Evolutionary conservation across 2,888 invertebrate species (phyloP), one percentile per base, ranked within the genome.

Genomic region (Drosophila longiperda): DNA sequence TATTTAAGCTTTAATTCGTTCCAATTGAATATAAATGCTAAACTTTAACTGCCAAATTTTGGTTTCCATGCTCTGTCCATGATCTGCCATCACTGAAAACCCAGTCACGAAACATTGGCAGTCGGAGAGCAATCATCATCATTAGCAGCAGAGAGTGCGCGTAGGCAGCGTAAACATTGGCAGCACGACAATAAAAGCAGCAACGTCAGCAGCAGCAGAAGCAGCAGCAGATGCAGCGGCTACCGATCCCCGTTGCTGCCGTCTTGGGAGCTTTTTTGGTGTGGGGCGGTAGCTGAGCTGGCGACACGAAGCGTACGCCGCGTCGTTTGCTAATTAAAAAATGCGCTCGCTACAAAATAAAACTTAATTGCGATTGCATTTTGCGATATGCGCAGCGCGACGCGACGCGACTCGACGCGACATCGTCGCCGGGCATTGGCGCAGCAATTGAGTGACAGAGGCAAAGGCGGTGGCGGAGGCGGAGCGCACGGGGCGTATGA

Each of bases 311-410:
- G 78, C 75, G 70, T 73, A 69, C 76, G 66, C 66, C 66, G 83
- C 61, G 82, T 71, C 78, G 82, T 68, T 78, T 72, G 87, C 89
- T 90, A 90, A 89, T 89, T 89, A 89, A 89, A 88, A 89, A 89
- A 89, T 89, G 82, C 84, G 82, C 87, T 89, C 83, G 86, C 87
- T 77, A 82, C 87, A 83, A 89, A 89, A 89, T 90, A 87, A 90
- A 89, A 89, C 87, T 89, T 89, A 89, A 89, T 89, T 89, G 89
- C 87, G 89, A 89, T 90, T 89, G 82, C 82, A 89, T 85, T 87
- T 87, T 85, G 82, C 81, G 89, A 89, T 89, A 89, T 77, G 82
- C 75, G 73, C 73, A 36, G 59, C 66, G 69, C 76, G 62, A 50
- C 29, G 66, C 73, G 55, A 59, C 60, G 63, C 48, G 67, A 33